phyloP scores from a whole-genome alignment of 2,113 vertebrate species.

The Corvus cornix region DNA sequence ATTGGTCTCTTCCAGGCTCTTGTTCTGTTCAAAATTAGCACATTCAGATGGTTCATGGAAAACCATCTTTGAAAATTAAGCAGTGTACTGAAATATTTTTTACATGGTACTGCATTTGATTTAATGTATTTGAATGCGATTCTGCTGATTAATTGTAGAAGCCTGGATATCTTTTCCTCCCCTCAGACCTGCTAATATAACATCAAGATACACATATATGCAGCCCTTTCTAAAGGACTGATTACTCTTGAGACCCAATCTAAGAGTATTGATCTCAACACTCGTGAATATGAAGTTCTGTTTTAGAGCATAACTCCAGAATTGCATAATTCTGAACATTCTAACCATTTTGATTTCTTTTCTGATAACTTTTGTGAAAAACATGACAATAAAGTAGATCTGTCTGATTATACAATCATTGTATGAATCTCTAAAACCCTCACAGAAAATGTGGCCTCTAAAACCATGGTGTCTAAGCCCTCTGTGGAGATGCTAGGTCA shows the following conservation, averaged over 20 bases:
- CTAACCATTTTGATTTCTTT: background rate
- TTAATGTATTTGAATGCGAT: background rate
- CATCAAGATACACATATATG: background rate
- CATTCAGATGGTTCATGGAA: background rate
- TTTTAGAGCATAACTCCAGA: background rate
- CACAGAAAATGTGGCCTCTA: background rate
- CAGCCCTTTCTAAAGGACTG: background rate
- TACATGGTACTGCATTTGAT: background rate
- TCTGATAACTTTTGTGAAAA: background rate
- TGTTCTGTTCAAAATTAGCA: constrained; percentile 16
- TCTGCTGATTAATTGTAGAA: constrained; percentile 10
- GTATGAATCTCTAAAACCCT: background rate
- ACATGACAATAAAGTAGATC: background rate
- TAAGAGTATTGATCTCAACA: background rate
- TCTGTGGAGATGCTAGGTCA: background rate
- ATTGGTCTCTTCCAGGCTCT: background rate
- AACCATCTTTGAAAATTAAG: background rate
- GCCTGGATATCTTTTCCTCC: background rate
- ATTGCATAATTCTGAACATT: background rate
- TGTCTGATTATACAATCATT: background rate
- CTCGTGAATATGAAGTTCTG: background rate
- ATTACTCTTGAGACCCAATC: background rate
- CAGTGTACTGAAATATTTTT: background rate
- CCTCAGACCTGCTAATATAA: background rate
- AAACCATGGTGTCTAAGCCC: background rate